Conservation (phyloP, 2,888 invertebrate species). For the Lamellibrachia columna region DNA sequence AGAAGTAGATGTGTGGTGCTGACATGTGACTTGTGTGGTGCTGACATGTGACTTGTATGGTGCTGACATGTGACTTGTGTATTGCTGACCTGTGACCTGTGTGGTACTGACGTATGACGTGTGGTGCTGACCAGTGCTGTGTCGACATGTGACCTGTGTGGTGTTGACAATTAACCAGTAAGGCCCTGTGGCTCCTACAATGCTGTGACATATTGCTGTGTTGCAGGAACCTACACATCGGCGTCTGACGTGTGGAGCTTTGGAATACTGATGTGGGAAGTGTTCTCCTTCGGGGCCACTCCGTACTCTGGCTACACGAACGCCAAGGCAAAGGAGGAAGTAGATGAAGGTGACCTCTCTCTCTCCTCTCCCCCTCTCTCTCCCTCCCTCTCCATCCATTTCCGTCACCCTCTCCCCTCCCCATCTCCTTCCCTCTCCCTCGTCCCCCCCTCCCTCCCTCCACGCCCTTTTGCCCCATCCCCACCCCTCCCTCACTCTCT, state of each 20-base stretch:
- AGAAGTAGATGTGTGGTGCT: neutral
- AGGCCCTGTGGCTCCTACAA: neutral
- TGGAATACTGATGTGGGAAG: conserved; percentile 95
- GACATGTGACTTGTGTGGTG: neutral
- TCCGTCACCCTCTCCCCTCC: neutral
- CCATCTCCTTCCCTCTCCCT: neutral
- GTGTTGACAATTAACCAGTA: no score
- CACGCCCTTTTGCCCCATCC: neutral
- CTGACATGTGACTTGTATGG: neutral
- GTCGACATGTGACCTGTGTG: no score
- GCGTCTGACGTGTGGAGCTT: conserved; percentile 98
- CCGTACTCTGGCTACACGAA: conserved; percentile 95
- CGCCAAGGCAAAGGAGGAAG: conserved; percentile 90
- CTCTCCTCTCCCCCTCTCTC: conserved; percentile 18
- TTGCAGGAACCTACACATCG: conserved; percentile 88
- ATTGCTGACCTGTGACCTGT: no score
- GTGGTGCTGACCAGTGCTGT: no score
- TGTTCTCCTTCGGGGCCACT: conserved; percentile 91
- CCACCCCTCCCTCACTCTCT: neutral
- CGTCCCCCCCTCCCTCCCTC: neutral
- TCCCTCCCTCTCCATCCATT: neutral
- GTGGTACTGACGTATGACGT: no score
- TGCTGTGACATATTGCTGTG: conserved; percentile 22
- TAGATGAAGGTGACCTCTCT: conserved; percentile 80
- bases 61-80: no score